phyloP scores from a whole-genome alignment of 2,888 invertebrate genomes.

The Notodonta ziczac region DNA sequence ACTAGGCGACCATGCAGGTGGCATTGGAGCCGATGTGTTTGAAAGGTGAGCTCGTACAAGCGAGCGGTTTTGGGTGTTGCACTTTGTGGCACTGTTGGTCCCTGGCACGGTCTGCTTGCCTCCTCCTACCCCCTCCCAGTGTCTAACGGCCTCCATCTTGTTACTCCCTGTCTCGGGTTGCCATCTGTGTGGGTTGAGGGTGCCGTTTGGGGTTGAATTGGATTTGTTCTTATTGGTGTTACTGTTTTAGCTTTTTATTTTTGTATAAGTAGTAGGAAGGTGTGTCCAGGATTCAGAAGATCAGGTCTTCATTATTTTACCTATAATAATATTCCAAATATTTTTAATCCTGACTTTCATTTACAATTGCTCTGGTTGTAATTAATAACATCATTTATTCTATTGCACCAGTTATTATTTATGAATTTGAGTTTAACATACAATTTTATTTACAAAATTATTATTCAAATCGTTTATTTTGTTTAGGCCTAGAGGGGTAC shows the following conservation, averaged over 20 bases:
- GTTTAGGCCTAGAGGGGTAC: too few species aligned
- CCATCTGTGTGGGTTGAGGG: conserved; percentile 14
- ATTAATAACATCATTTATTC: too few species aligned
- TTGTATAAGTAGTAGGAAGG: too few species aligned
- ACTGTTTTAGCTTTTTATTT: not conserved
- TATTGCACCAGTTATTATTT: too few species aligned
- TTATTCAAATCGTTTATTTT: too few species aligned
- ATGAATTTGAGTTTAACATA: too few species aligned
- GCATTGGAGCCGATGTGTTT: conserved; percentile 72
- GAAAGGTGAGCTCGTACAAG: conserved; percentile 77
- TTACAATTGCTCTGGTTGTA: too few species aligned
- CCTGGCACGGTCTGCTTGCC: conserved; percentile 52
- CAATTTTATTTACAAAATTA: too few species aligned
- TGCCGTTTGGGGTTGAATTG: not conserved
- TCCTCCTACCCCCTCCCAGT: conserved; percentile 22
- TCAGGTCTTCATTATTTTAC: too few species aligned
- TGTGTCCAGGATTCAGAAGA: too few species aligned
- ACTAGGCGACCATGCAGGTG: conserved; percentile 69
- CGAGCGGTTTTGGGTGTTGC: conserved; percentile 51
- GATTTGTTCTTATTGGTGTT: not conserved
- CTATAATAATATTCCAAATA: too few species aligned
- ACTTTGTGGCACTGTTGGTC: conserved; percentile 48
- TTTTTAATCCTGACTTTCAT: too few species aligned
- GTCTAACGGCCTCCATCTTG: conserved; percentile 45
- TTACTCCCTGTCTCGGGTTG: conserved; percentile 14